A percentile compares a stretch with the other conserved stretches of the same genome.
These are phyloP conservation scores for Cataglyphis cursor DNA, from an alignment of 2,888 invertebrate species.

Conservation along the genomic window DNA sequence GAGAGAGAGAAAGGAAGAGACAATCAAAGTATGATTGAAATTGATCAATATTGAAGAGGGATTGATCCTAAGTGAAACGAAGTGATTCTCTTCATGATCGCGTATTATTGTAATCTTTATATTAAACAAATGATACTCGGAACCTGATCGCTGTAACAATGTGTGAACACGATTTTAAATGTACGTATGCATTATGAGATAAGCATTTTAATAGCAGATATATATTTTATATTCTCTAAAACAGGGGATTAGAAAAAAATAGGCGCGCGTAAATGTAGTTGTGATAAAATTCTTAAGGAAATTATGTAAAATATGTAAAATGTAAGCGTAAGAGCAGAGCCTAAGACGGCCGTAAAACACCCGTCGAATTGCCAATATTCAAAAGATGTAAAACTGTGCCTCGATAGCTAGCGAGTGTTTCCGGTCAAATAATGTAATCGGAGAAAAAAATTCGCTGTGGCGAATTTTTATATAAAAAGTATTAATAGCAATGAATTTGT, in stretches of 20 bases:
- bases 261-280: neutral
- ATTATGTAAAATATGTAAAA: neutral
- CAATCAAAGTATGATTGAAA: neutral
- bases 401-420: slow-evolving; percentile 15
- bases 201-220: slow-evolving; percentile 10
- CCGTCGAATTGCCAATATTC: slow-evolving; percentile 13
- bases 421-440: slow-evolving; percentile 38
- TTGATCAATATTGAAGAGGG: neutral
- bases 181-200: slow-evolving; percentile 14
- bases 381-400: slow-evolving; percentile 13
- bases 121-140: slow-evolving; percentile 20
- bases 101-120: slow-evolving; percentile 25
- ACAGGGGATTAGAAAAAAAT: neutral
- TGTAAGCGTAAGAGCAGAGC: neutral
- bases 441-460: neutral
- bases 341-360: slow-evolving; percentile 1
- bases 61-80: slow-evolving; percentile 10
- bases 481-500: slow-evolving; percentile 18
- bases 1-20: neutral
- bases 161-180: slow-evolving; percentile 41
- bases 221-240: slow-evolving; percentile 56
- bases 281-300: neutral
- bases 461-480: neutral
- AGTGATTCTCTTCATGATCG: slow-evolving; percentile 9
- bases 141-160: slow-evolving; percentile 13